Evolutionary conservation across 2,113 vertebrate genomes (phyloP).

Genomic region (Cavia porcellus): DNA sequence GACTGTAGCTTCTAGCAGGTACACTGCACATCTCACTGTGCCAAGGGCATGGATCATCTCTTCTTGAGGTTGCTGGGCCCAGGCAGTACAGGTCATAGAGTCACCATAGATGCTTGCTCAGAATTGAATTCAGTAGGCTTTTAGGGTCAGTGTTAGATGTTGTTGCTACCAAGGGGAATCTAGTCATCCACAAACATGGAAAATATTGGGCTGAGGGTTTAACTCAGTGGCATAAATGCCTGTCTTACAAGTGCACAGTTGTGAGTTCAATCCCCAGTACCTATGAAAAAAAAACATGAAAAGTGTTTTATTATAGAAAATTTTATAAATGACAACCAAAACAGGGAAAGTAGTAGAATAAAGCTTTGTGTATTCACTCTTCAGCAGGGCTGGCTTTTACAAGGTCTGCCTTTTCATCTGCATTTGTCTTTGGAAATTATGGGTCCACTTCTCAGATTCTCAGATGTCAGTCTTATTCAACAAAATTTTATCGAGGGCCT

Average conservation of each 20-base stretch:
- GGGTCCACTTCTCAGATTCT: background rate
- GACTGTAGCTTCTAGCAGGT: background rate
- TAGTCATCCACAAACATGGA: background rate
- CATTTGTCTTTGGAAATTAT: background rate
- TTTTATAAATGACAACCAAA: background rate
- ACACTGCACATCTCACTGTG: background rate
- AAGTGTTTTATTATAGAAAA: background rate
- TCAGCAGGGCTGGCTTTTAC: too few relatives aligned
- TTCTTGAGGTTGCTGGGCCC: background rate
- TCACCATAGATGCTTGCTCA: background rate
- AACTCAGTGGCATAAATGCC: too few relatives aligned
- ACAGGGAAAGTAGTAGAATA: background rate
- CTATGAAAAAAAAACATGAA: background rate
- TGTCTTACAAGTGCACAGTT: too few relatives aligned
- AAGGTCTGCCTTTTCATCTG: background rate
- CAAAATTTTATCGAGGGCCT: background rate
- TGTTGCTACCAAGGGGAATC: background rate
- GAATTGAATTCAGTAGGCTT: background rate
- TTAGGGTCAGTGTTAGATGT: background rate
- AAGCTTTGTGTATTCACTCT: background rate
- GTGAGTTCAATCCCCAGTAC: too few relatives aligned
- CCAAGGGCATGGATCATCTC: background rate
- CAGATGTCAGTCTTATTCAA: background rate
- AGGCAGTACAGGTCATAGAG: background rate
- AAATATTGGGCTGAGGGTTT: too few relatives aligned